Conservation (phyloP, 2,888 invertebrate species). For the Ametastegia equiseti region DNA sequence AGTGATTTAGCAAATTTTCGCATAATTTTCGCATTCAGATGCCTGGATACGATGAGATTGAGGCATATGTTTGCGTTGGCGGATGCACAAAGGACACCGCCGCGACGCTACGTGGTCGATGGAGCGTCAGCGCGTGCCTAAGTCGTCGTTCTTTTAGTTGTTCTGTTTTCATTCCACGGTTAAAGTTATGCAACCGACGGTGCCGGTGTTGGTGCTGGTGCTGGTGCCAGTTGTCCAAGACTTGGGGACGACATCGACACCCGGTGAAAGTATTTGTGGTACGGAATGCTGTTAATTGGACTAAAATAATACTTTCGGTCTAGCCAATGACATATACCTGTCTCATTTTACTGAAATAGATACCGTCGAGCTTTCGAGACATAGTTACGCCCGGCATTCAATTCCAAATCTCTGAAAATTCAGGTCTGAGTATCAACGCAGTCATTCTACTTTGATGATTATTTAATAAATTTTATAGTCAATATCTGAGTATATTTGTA, state of each 20-base stretch:
- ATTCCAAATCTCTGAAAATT: too few relatives aligned
- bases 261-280: slow-evolving; percentile 63
- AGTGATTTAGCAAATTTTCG: neutral
- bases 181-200: slow-evolving; percentile 65
- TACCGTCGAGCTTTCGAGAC: too few relatives aligned
- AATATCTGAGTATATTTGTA: too few relatives aligned
- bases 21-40: neutral
- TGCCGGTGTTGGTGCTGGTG: slow-evolving; percentile 2
- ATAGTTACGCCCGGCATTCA: too few relatives aligned
- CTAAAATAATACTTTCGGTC: slow-evolving; percentile 65
- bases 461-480: too few relatives aligned
- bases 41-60: neutral
- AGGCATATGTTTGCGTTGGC: slow-evolving; percentile 50
- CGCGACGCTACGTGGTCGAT: slow-evolving; percentile 23
- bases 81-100: slow-evolving; percentile 48
- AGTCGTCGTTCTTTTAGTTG: slow-evolving; percentile 19
- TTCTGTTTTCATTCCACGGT: slow-evolving; percentile 44
- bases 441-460: too few relatives aligned
- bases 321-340: neutral
- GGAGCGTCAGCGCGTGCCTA: slow-evolving; percentile 36
- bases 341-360: neutral
- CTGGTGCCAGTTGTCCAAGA: neutral
- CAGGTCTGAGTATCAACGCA: too few relatives aligned
- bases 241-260: slow-evolving; percentile 30
- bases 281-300: slow-evolving; percentile 71